Evolutionary conservation across 2,888 invertebrate genomes (phyloP), one percentile per base, ranked within the genome.

Genomic region (Esperia sulphurella): DNA sequence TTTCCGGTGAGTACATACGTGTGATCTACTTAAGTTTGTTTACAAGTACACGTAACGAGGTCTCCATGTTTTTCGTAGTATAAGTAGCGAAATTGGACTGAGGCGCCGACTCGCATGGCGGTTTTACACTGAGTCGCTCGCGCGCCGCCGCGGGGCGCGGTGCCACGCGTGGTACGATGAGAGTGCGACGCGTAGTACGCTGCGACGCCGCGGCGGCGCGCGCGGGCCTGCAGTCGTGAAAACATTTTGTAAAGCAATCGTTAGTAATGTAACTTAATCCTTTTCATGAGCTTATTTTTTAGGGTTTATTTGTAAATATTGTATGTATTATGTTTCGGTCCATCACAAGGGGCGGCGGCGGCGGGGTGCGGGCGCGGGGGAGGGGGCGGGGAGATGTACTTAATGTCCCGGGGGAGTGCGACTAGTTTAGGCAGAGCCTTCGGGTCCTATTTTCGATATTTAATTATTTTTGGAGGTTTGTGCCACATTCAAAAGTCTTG

Each of bases 291-390:
- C 84, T 84, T 84, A 80, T 77, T 82, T 83, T 82, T 66, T 83
- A 83, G 78, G 67, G 68, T 81, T 82, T 82, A 78, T 83, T 83
- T 85, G 85, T 85, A 85, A 83, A 85, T 85, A 85, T 83, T 84
- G 83, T 83, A 83, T 75, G 79, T 83, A 82, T 78, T 70, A 59
- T 65, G 69, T 78, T 76, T 74, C 60, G 66, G 71, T 74, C 69
- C 79, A 77, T 81, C 79, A 71, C 76, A 75, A n/a, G 8, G 10
- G 57, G 58, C 46, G 58, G 42, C 45, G 57, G 41, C 46, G 41
- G 42, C 29, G 48, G 53, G 51, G 48, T 45, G 54, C 50, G 46
- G 55, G 45, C 45, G 48, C 49, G 47, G 51, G 50, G 52, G 58
- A 53, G 43, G 58, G 43, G 50, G 50, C 55, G 58, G 51, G 55